These are phyloP conservation scores for Oxycera nigricornis DNA, from an alignment of 2,888 invertebrate genomes.

Conservation along the genomic window DNA sequence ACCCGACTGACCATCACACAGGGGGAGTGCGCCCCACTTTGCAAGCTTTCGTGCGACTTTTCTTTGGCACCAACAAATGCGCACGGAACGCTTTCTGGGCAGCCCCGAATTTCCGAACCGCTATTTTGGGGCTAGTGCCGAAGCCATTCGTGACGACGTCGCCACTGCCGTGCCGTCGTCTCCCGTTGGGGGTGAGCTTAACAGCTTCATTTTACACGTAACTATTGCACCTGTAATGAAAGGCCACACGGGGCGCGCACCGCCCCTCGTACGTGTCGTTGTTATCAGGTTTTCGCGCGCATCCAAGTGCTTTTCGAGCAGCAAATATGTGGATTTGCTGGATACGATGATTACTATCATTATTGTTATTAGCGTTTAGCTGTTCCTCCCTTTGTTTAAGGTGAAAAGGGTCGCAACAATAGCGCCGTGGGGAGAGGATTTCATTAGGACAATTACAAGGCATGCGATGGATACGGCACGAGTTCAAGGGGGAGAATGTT, in stretches of 20 bases:
- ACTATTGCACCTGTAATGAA: slow-evolving; percentile 15
- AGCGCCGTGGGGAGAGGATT: background rate
- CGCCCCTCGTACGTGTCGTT: background rate
- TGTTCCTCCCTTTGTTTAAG: background rate
- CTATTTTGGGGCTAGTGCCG: background rate
- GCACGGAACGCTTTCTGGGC: background rate
- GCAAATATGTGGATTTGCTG: slow-evolving; percentile 15
- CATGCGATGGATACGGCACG: background rate
- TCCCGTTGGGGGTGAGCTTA: background rate
- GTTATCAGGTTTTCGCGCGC: slow-evolving; percentile 30
- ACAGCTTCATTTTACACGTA: slow-evolving; percentile 26
- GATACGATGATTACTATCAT: slow-evolving; percentile 2
- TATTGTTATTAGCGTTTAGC: slow-evolving; percentile 9
- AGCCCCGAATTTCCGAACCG: background rate
- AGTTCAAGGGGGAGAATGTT: background rate
- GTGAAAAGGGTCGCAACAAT: background rate
- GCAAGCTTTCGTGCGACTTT: background rate
- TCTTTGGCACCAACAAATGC: background rate
- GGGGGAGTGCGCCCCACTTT: background rate
- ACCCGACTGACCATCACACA: background rate
- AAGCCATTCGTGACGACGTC: background rate
- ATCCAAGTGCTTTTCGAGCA: background rate
- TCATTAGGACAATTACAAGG: background rate
- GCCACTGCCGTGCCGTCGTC: background rate
- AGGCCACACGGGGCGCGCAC: background rate